Percentiles rank a stretch among this genome's conserved stretches.
Conservation (phyloP, 2,113 vertebrate genomes). For the Leiothrix lutea region DNA sequence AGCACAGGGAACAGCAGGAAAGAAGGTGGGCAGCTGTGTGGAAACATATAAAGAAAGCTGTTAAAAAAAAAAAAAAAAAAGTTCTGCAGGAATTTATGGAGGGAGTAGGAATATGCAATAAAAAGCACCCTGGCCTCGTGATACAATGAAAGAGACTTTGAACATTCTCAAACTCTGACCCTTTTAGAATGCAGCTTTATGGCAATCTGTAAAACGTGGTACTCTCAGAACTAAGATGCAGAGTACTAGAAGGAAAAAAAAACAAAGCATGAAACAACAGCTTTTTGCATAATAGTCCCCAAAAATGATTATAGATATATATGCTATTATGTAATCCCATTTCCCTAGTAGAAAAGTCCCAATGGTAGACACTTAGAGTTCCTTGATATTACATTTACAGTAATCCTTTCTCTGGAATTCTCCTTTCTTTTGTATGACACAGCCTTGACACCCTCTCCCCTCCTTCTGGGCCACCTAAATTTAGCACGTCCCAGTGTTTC, state of each 20-base stretch:
- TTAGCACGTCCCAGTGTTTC: not conserved
- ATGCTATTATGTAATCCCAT: not conserved
- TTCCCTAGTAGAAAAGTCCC: not conserved
- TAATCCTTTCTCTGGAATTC: not conserved
- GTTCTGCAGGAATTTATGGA: not conserved
- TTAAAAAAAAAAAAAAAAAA: not conserved
- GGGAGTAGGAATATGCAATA: not conserved
- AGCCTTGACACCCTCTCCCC: not conserved
- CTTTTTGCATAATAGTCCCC: not conserved
- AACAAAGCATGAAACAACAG: not conserved
- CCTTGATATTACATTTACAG: not conserved
- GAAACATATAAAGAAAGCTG: not conserved
- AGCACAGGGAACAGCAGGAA: not conserved
- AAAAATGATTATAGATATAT: not conserved
- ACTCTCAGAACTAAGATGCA: not conserved
- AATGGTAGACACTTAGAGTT: not conserved
- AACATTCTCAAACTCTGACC: not conserved
- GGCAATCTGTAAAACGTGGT: not conserved
- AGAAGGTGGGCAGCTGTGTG: not conserved
- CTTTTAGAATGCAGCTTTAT: not conserved
- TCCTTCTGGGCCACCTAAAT: not conserved
- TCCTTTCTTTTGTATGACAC: not conserved
- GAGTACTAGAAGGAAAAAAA: not conserved
- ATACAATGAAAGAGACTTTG: not conserved
- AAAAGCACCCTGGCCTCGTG: not conserved